Base-by-base conservation (phyloP, 2,888 invertebrate species). In the Eilema depressum region DNA sequence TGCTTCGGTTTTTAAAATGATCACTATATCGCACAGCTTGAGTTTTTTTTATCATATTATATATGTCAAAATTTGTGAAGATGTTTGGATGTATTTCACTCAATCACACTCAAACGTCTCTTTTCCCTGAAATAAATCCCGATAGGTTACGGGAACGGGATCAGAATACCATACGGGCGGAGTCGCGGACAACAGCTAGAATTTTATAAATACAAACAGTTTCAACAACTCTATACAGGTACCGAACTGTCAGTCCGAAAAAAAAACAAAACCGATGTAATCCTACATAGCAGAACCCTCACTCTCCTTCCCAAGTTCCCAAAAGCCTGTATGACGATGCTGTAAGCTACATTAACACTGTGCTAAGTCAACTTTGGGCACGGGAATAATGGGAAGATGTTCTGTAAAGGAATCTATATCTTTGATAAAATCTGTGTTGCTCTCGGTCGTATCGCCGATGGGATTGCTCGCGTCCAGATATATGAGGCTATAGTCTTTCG, bases 371-470 rank as follows among this genome's bases (percentile, higher is more conserved):
- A 92, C 82, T 68, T 85, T 88, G 2, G 89, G 87, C 12, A 91
- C 87, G 0, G 80, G 56, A 12, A 93, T 85, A 11, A 90, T 69
- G 0, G 92, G 89, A 23, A 93, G 78, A 0, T 79, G 71, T 3
- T 30, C 74, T 63, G 88, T 91, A 77, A 95, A 95, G 0, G 71
- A 64, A 0, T 81, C 76, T 0, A 93, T 88, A 69, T 94, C 84
- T 3, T 47, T 86, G 30, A 95, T 88, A 75, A 93, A 95, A 41
- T 89, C 86, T 0, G 84, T 83, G 60, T 83, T 80, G 71, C 84
- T 86, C 56, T 92, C 93, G 0, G 63, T 64, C 0, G 85, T 72
- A 75, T 92, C 91, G 0, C 90, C 92, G 5, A 85, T 70, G 0
- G 89, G 87, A 5, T 87, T 78, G 65, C 73, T 83, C 0, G 88